phyloP scores from a whole-genome alignment of 2,888 invertebrate genomes.

The Nowickia ferox region DNA sequence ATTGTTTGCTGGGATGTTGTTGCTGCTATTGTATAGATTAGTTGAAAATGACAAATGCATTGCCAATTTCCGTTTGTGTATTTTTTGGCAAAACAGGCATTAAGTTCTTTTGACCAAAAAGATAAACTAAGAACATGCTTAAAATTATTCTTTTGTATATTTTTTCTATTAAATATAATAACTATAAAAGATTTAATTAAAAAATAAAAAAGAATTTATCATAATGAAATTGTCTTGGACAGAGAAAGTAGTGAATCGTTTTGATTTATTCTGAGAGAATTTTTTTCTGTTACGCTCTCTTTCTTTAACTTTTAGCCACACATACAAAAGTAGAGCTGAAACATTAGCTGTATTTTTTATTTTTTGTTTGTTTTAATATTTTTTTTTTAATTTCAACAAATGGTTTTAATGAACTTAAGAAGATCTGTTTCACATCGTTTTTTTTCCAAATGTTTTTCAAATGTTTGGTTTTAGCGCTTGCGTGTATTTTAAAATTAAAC shows the following conservation, averaged over 20 bases:
- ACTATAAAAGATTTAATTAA: constrained; percentile 12
- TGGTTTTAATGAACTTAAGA: constrained; percentile 35
- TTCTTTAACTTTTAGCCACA: neutral
- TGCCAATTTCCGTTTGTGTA: constrained; percentile 45
- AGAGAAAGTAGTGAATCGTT: constrained; percentile 1
- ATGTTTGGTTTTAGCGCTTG: constrained; percentile 37
- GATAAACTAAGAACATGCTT: neutral
- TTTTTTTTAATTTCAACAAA: neutral
- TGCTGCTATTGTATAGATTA: neutral
- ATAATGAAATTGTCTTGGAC: neutral
- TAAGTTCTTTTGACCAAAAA: constrained; percentile 25
- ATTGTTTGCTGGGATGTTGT: neutral
- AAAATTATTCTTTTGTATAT: constrained; percentile 9
- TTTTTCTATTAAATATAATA: constrained; percentile 36
- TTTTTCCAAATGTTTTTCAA: neutral
- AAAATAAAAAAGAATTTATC: neutral
- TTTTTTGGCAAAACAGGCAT: constrained; percentile 55
- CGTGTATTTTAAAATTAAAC: constrained; percentile 46
- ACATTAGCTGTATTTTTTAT: neutral
- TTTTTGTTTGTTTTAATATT: constrained; percentile 12
- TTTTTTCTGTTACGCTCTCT: constrained; percentile 1
- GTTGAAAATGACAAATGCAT: constrained; percentile 59
- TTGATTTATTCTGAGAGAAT: neutral
- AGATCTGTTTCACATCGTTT: neutral
- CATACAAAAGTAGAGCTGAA: no score